Conservation (phyloP, 2,113 vertebrate species). For the Thryonomys swinderianus region DNA sequence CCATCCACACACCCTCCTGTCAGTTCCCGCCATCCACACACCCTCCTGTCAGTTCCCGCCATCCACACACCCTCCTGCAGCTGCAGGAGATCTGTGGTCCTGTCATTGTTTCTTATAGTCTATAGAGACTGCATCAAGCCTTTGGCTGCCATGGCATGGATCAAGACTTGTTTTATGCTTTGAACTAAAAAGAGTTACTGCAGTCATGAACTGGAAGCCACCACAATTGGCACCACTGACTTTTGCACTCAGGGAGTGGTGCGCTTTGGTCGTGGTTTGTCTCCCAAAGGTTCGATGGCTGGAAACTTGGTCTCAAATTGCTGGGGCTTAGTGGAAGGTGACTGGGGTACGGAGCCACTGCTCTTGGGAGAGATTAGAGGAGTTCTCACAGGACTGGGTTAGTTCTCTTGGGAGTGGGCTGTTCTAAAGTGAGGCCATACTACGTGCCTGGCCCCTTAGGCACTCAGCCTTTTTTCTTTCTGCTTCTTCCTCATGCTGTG, state of each 20-base stretch:
- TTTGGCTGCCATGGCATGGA: background rate
- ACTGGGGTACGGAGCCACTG: background rate
- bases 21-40: too few species aligned
- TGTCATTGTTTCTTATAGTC: background rate
- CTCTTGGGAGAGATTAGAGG: background rate
- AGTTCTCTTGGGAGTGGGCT: background rate
- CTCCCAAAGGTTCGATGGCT: background rate
- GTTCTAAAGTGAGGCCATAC: background rate
- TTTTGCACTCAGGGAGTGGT: too few species aligned
- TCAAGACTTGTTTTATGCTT: background rate
- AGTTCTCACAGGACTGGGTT: background rate
- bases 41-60: background rate
- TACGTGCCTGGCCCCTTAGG: background rate
- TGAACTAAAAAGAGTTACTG: background rate
- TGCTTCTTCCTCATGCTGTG: background rate
- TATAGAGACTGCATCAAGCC: background rate
- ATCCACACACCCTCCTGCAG: background rate
- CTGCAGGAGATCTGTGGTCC: background rate
- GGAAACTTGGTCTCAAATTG: background rate
- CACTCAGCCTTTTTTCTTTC: background rate
- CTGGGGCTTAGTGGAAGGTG: background rate
- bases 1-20: accelerated
- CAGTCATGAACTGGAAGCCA: background rate
- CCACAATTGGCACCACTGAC: background rate
- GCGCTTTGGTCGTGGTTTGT: too few species aligned